These are phyloP conservation scores for Drosophila leontia DNA, from an alignment of 1,140 invertebrate genomes.

Conservation along the genomic window DNA sequence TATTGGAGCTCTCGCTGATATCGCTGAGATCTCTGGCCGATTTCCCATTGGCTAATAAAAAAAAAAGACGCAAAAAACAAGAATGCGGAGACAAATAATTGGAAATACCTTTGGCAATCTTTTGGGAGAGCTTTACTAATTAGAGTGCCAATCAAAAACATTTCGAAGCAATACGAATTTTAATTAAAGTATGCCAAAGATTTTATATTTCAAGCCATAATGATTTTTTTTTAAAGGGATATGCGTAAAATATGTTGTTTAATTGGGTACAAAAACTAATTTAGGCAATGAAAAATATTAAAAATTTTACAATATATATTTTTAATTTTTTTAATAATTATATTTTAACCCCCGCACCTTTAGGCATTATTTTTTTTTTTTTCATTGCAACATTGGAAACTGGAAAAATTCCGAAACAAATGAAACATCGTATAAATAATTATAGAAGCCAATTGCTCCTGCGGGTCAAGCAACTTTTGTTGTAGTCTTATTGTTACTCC, in stretches of 20 bases:
- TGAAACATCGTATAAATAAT: conserved; percentile 85
- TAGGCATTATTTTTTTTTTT: conserved; percentile 15
- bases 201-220: not conserved
- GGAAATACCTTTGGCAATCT: conserved; percentile 31
- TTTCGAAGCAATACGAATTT: conserved; percentile 19
- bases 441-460: conserved; percentile 74
- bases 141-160: conserved; percentile 49
- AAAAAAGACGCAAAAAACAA: conserved; percentile 18
- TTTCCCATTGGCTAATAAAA: conserved; percentile 31
- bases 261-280: not conserved
- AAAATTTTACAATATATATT: not conserved
- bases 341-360: not conserved
- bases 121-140: conserved; percentile 31
- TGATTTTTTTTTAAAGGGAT: not conserved
- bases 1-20: not conserved
- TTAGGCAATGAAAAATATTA: not conserved
- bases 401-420: conserved; percentile 84
- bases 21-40: conserved; percentile 7
- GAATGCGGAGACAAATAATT: conserved; percentile 35
- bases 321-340: not conserved
- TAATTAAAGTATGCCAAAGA: conserved; percentile 7
- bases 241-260: not conserved
- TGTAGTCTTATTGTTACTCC: conserved; percentile 45
- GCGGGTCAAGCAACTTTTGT: conserved; percentile 63
- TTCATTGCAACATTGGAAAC: conserved; percentile 40